Evolutionary conservation across 2,113 vertebrate genomes (phyloP).

Genomic region (Gallinago undulata): DNA sequence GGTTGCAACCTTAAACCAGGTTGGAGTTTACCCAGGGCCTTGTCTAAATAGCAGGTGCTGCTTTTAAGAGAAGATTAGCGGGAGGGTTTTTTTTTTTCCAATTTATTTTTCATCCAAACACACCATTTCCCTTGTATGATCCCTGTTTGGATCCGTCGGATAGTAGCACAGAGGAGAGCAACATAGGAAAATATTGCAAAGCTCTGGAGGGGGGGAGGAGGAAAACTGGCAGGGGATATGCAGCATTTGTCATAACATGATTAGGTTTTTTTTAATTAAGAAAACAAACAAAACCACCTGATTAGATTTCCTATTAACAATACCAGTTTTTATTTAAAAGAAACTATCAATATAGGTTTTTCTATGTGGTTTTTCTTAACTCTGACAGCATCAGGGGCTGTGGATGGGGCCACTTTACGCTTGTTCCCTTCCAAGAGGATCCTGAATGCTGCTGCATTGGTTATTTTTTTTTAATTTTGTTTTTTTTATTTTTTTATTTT

Average conservation of each 20-base stretch:
- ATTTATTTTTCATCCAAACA: fast-evolving
- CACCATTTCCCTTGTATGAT: neutral
- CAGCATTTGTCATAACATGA: neutral
- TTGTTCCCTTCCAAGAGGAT: neutral
- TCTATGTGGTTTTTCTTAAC: neutral
- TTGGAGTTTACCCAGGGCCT: neutral
- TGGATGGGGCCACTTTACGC: fast-evolving
- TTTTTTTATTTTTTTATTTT: neutral
- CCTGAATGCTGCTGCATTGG: neutral
- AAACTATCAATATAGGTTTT: neutral
- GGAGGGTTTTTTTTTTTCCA: neutral
- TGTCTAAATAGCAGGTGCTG: neutral
- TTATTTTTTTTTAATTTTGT: neutral
- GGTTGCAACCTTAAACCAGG: constrained; percentile 40
- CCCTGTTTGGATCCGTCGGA: neutral
- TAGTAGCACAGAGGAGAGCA: neutral
- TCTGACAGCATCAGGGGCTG: too few species aligned
- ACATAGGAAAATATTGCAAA: neutral
- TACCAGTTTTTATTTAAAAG: neutral
- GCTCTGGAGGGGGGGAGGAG: neutral
- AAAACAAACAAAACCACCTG: neutral
- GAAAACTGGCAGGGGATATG: neutral
- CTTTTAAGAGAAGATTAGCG: neutral
- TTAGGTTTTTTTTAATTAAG: neutral
- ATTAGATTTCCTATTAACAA: neutral